Conservation (phyloP, 92 coral and sea anemone species). For the Meandrina meandrites region DNA sequence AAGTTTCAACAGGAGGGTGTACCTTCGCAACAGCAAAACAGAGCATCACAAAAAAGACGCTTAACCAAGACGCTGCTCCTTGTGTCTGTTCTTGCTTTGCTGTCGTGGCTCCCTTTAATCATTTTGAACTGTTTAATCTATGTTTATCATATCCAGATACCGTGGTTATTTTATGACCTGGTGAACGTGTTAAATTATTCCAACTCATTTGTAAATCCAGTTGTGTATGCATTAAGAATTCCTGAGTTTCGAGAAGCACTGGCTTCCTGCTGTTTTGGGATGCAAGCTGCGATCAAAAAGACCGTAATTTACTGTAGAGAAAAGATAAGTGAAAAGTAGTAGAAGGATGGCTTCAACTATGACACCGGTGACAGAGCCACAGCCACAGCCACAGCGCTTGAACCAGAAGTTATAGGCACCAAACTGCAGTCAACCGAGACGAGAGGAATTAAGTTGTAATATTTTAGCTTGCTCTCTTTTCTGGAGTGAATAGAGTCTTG, state of each 20-base stretch:
- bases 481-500: no score
- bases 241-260: neutral
- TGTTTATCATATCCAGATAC: neutral
- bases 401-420: no score
- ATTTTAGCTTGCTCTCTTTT: no score
- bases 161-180: neutral
- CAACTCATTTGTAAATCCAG: neutral
- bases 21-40: slow-evolving; percentile 1
- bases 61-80: no score
- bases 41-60: neutral
- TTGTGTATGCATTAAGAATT: neutral
- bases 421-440: no score
- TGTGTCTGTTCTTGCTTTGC: neutral
- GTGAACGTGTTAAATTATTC: neutral
- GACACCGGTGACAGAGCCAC: neutral
- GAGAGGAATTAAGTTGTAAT: no score
- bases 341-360: neutral
- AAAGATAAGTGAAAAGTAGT: neutral
- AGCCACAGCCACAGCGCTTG: no score
- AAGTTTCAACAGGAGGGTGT: neutral
- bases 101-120: neutral
- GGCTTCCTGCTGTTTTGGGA: neutral
- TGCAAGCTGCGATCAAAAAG: neutral
- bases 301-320: neutral
- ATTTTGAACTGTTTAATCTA: neutral